Evolutionary conservation across 35 echinoderm and acorn worm species (phyloP).

Genomic region (Holothuria glaberrima): DNA sequence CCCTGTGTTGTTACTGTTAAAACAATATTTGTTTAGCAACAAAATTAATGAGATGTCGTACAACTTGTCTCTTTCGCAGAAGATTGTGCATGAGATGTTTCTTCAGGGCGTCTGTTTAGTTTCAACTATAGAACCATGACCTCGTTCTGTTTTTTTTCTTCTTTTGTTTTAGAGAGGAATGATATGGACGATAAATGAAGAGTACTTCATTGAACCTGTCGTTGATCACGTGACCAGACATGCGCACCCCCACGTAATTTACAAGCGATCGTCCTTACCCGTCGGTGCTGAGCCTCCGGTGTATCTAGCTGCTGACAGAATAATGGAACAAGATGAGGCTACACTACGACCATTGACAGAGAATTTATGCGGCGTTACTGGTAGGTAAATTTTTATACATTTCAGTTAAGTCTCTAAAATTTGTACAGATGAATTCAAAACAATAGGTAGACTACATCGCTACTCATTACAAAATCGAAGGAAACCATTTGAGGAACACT

Average conservation of each 20-base stretch:
- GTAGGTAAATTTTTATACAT: conserved; percentile 19
- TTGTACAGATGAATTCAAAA: too few species aligned
- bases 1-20: too few species aligned
- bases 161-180: conserved; percentile 73
- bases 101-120: too few species aligned
- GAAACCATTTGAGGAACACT: too few species aligned
- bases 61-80: too few species aligned
- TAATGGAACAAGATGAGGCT: neutral
- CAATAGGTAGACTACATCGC: too few species aligned
- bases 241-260: conserved; percentile 64
- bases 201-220: conserved; percentile 86
- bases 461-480: too few species aligned
- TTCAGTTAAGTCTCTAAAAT: too few species aligned
- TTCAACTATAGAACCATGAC: neutral
- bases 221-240: conserved; percentile 2
- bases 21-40: too few species aligned
- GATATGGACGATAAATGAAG: conserved; percentile 46
- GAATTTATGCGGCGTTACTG: conserved; percentile 51
- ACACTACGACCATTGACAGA: neutral
- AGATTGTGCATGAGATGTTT: too few species aligned
- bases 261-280: conserved; percentile 57
- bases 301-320: neutral
- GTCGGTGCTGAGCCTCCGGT: neutral
- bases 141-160: conserved; percentile 7
- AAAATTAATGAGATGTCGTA: too few species aligned